phyloP scores from a whole-genome alignment of 1,140 invertebrate genomes.

The Cheumatopsyche charites region DNA sequence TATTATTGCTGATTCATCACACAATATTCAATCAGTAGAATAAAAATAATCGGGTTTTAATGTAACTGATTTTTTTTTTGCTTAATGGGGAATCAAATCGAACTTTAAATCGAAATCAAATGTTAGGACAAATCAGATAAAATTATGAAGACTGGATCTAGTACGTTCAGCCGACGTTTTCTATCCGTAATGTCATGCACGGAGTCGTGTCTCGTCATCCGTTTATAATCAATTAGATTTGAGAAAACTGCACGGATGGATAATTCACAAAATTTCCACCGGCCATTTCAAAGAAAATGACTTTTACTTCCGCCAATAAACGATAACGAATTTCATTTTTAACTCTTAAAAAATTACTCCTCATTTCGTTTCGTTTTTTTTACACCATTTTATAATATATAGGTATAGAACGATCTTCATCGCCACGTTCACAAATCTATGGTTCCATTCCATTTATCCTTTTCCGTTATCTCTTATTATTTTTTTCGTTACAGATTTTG shows the following conservation, averaged over 20 bases:
- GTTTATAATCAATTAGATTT: constrained; percentile 9
- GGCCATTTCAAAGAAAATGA: not conserved
- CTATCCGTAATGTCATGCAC: not conserved
- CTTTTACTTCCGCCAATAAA: not conserved
- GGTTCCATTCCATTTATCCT: constrained; percentile 70
- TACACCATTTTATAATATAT: constrained; percentile 58
- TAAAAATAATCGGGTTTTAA: too few relatives aligned
- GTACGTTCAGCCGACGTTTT: not conserved
- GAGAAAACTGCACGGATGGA: not conserved
- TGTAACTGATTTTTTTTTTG: too few relatives aligned
- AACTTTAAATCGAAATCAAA: too few relatives aligned
- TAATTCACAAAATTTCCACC: not conserved
- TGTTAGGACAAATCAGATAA: not conserved
- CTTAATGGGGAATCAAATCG: too few relatives aligned
- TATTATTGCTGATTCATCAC: too few relatives aligned
- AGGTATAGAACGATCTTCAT: constrained; percentile 75
- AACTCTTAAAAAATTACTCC: too few relatives aligned
- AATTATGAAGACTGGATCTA: not conserved
- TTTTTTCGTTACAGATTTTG: constrained; percentile 68
- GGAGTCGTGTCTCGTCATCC: constrained; percentile 6
- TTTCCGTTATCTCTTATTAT: constrained; percentile 64
- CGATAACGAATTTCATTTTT: too few relatives aligned
- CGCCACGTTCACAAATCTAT: constrained; percentile 78
- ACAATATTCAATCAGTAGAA: too few relatives aligned
- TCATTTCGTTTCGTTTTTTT: too few relatives aligned